Evolutionary conservation across 2,888 invertebrate species (phyloP), one percentile per base, ranked within the genome.

Genomic region (Periphyllus acericola): DNA sequence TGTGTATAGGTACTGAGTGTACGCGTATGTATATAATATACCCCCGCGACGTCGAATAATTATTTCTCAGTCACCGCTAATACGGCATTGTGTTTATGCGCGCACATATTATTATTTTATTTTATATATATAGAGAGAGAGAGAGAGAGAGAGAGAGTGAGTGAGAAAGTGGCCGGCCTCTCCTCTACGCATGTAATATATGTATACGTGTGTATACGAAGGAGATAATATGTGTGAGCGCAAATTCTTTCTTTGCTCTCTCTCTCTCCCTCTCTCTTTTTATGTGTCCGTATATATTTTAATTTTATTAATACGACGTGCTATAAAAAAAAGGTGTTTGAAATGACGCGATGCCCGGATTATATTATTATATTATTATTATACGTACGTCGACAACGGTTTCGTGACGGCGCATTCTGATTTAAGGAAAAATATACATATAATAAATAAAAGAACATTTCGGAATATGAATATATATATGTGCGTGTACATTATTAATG

Each of bases 41-140:
- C 60, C 83, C 74, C 83, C 60, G 60, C 74, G 83, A 40, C 76
- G 83, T 21, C n/a, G 36, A 60, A 60, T 60, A 79, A 81, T 81
- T 19, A 76, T 84, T 76, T 66, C 83, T 74, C 83, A 32, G 83
- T 83, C 60, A 60, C 40, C 21, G 36, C 66, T 79, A 87, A 80
- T 81, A 87, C 60, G 40, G 72, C 74, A 87, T 87, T 87, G 87
- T 87, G 74, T 87, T 87, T 87, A 87, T 87, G 87, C 87, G 40
- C 74, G 17, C 52, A 34, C 76, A 74, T 32, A 81, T 34, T 72
- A 72, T 5, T 36, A 36, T n/a, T n/a, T n/a, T n/a, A n/a, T n/a
- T n/a, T 36, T 36, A 36, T 36, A 36, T 36, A 36, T 5, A 46
- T 40, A 40, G 52, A 52, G 52, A 55, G 82, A 83, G n/a, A n/a